These are phyloP conservation scores for Emydoidea blandingii DNA, from an alignment of 2,797 vertebrate species.

Conservation along the genomic window DNA sequence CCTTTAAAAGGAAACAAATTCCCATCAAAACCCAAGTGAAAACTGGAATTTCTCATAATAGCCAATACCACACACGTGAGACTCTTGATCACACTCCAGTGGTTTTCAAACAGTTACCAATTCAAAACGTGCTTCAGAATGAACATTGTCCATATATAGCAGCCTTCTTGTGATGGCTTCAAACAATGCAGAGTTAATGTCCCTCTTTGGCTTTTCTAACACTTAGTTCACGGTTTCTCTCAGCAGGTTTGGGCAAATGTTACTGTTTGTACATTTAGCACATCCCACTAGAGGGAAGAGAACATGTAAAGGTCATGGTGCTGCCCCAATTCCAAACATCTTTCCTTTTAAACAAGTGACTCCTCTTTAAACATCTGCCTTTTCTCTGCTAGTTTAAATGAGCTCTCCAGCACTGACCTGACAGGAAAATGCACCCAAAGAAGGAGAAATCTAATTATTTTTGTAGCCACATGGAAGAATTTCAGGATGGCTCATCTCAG, in stretches of 20 bases:
- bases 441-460: background rate
- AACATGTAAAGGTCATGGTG: background rate
- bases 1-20: too few species aligned
- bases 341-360: background rate
- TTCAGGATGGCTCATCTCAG: background rate
- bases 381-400: background rate
- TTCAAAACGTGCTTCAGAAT: background rate
- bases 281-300: background rate
- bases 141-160: background rate
- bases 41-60: background rate
- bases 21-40: background rate
- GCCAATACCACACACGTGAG: background rate
- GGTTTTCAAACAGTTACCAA: background rate
- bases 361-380: background rate
- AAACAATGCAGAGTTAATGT: background rate
- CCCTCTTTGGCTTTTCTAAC: background rate
- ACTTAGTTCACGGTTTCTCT: background rate
- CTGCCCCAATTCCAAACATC: background rate
- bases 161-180: background rate
- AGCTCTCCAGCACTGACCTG: background rate
- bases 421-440: background rate
- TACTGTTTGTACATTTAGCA: background rate
- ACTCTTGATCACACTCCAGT: background rate
- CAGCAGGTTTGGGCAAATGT: background rate
- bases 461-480: background rate